phyloP scores from a whole-genome alignment of 2,888 invertebrate genomes.

The Tridacna crocea region DNA sequence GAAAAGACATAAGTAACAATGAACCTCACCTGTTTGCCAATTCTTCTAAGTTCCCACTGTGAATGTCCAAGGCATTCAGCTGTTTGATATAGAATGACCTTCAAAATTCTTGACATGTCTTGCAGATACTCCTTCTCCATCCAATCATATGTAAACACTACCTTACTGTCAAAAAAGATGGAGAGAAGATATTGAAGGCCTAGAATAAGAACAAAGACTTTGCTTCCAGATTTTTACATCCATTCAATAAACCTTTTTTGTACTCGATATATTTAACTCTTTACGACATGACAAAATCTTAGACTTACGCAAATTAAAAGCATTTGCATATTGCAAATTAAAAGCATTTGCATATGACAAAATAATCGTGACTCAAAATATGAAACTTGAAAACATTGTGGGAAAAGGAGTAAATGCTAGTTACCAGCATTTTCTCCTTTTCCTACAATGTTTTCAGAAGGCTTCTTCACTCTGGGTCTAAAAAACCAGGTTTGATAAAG shows the following conservation, averaged over 20 bases:
- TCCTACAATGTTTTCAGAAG: no score
- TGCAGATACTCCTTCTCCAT: constrained; percentile 61
- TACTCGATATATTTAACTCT: neutral
- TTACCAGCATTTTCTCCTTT: neutral
- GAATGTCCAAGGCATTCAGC: constrained; percentile 79
- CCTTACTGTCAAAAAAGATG: neutral
- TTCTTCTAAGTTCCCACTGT: constrained; percentile 81
- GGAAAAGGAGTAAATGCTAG: neutral
- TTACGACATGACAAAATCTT: neutral
- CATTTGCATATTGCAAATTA: neutral
- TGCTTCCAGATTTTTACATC: no score
- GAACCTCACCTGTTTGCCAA: constrained; percentile 78
- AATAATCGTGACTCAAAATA: no score
- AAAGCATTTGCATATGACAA: no score
- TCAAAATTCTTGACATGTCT: constrained; percentile 66
- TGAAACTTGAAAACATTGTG: neutral
- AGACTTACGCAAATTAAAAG: neutral
- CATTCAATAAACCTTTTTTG: no score
- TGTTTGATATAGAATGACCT: constrained; percentile 75
- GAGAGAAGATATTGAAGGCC: neutral
- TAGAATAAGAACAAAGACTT: no score
- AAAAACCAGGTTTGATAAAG: neutral
- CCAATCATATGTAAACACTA: constrained; percentile 56
- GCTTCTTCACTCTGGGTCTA: neutral
- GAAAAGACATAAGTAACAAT: no score